phyloP scores from a whole-genome alignment of 2,113 vertebrate genomes.

The Entomyzon cyanotis region DNA sequence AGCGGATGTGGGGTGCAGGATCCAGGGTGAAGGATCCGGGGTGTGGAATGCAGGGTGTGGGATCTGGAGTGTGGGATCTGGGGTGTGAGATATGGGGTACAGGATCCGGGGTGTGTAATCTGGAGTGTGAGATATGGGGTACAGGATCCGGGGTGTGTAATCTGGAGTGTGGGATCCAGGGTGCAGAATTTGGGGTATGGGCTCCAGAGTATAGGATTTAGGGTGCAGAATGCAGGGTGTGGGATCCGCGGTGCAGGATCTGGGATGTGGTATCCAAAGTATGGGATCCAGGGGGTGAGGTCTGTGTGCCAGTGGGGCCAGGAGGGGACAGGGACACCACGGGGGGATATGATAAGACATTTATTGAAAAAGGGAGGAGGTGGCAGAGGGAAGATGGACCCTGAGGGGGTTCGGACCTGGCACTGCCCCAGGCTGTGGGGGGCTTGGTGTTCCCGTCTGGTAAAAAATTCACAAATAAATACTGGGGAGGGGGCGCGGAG shows the following conservation, averaged over 20 bases:
- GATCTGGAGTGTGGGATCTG: accelerated
- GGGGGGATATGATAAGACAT: background rate
- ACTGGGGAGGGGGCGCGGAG: background rate
- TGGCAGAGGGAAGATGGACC: background rate
- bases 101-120: background rate
- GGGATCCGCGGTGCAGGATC: background rate
- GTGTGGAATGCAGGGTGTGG: accelerated
- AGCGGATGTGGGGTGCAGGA: background rate
- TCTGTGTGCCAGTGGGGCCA: background rate
- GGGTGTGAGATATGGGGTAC: background rate
- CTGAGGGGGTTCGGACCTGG: background rate
- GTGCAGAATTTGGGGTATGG: no score
- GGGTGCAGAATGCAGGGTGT: accelerated
- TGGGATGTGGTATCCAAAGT: no score
- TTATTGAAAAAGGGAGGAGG: background rate
- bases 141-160: background rate
- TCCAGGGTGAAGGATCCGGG: background rate
- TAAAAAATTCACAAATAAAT: slow-evolving; percentile 1
- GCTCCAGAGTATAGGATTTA: accelerated
- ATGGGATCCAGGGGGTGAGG: no score
- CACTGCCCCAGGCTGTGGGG: background rate
- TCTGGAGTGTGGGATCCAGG: accelerated
- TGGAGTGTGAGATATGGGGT: background rate
- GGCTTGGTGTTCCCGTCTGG: background rate
- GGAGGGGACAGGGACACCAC: background rate